These are phyloP conservation scores for Drosophila repleta DNA, from an alignment of 1,140 invertebrate species.

Conservation along the genomic window DNA sequence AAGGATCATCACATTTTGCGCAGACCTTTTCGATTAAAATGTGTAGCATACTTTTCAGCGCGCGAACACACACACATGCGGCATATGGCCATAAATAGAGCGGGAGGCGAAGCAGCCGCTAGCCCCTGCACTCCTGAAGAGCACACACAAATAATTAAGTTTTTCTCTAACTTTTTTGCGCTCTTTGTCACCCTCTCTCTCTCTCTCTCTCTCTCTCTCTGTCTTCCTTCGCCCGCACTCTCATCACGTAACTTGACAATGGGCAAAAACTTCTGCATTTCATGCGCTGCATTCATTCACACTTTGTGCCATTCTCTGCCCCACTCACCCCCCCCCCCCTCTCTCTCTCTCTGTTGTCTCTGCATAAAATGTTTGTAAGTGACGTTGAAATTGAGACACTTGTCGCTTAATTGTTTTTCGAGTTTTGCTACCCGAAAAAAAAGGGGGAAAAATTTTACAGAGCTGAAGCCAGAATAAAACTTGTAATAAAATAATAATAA, in stretches of 20 bases:
- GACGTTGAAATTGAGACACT: conserved; percentile 82
- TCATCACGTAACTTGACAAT: conserved; percentile 66
- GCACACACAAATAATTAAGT: conserved; percentile 75
- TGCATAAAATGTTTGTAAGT: conserved; percentile 82
- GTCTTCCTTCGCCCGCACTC: conserved; percentile 27
- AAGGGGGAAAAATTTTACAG: conserved; percentile 30
- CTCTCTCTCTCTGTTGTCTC: conserved; percentile 23
- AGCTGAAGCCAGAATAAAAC: conserved; percentile 4
- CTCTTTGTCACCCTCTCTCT: not conserved
- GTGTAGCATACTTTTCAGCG: conserved; percentile 74
- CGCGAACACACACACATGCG: conserved; percentile 41
- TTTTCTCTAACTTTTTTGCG: conserved; percentile 67
- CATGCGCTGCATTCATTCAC: conserved; percentile 40
- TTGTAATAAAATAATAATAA: conserved; percentile 32
- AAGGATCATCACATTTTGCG: conserved; percentile 56
- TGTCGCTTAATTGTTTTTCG: conserved; percentile 82
- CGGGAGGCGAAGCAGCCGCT: conserved; percentile 12
- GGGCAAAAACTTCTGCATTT: conserved; percentile 80
- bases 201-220: conserved; percentile 11
- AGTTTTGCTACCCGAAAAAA: conserved; percentile 55
- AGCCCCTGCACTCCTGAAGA: not conserved
- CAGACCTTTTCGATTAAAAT: conserved; percentile 78
- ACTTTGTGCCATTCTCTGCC: not conserved
- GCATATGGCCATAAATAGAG: conserved; percentile 21
- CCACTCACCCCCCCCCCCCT: not conserved